A percentile compares a stretch with the other conserved stretches of the same genome.
Evolutionary conservation across 2,797 vertebrate genomes (phyloP).

Genomic region (Sebastes nivosus): DNA sequence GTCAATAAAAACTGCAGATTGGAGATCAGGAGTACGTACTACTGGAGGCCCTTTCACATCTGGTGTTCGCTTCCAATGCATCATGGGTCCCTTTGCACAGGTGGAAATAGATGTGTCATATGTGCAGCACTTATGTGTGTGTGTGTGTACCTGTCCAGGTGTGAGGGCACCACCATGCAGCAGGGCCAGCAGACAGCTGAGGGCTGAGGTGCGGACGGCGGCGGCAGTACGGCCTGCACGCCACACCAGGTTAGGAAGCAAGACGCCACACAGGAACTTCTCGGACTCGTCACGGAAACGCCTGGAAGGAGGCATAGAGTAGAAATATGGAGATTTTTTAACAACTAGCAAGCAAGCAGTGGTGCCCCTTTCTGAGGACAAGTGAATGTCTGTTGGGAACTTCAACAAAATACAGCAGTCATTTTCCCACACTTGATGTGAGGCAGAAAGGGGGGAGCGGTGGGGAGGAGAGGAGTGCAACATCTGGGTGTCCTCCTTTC

Average conservation of each 20-base stretch:
- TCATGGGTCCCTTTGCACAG: conserved; percentile 1
- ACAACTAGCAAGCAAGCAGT: background rate
- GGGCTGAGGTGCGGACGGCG: conserved; percentile 88
- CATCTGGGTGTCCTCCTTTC: conserved; percentile 59
- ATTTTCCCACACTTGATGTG: conserved; percentile 51
- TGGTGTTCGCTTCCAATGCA: conserved; percentile 11
- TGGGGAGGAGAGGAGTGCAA: conserved; percentile 3
- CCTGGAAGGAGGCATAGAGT: conserved; percentile 70
- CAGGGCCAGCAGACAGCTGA: conserved; percentile 93
- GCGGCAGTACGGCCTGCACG: conserved; percentile 88
- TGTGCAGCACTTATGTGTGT: background rate
- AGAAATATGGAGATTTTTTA: background rate
- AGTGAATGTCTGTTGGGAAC: background rate
- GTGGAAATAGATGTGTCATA: conserved; percentile 13
- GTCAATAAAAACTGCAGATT: conserved; percentile 53
- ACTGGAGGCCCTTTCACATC: conserved; percentile 7
- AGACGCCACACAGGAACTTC: conserved; percentile 84
- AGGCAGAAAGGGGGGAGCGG: background rate
- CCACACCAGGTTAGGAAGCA: conserved; percentile 95
- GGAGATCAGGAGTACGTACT: conserved; percentile 5
- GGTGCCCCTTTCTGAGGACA: background rate
- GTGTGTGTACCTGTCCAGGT: conserved; percentile 83
- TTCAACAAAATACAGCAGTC: conserved; percentile 8
- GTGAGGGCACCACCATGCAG: conserved; percentile 84
- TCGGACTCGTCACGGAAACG: conserved; percentile 84